Conservation (phyloP, 2,113 vertebrate genomes). For the Spea multiplicata region DNA sequence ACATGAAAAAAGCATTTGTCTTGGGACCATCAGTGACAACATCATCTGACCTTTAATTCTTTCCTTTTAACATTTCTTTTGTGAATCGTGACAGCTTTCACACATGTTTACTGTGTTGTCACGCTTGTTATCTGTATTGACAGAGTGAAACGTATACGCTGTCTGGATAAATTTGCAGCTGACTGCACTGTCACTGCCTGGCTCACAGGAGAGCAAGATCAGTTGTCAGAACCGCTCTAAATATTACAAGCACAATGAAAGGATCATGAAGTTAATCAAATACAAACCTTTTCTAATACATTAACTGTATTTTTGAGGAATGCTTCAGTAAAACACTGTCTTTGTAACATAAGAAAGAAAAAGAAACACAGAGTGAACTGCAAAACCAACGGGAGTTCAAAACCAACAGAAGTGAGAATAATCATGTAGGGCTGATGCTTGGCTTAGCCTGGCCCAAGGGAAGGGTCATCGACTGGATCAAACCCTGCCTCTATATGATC, state of each 20-base stretch:
- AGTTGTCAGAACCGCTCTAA: conserved; percentile 5
- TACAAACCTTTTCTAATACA: no score
- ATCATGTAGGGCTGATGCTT: no score
- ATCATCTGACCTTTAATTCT: not conserved
- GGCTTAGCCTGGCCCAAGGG: no score
- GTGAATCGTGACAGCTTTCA: not conserved
- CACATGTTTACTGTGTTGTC: not conserved
- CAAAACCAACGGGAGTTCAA: no score
- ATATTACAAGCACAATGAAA: conserved; percentile 14
- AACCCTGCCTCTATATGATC: no score
- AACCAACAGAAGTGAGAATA: no score
- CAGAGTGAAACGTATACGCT: not conserved
- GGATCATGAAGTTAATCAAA: not conserved
- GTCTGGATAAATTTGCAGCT: not conserved
- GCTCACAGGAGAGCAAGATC: not conserved
- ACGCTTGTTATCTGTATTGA: not conserved
- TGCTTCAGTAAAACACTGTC: no score
- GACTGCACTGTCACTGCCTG: not conserved
- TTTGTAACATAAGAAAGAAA: no score
- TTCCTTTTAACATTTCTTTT: not conserved
- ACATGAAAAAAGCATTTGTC: not conserved
- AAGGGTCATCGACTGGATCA: no score
- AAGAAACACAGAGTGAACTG: no score
- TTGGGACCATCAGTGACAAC: not conserved
- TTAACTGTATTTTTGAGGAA: no score